Conservation (phyloP, 1,140 invertebrate species). For the Telenomus remus region DNA sequence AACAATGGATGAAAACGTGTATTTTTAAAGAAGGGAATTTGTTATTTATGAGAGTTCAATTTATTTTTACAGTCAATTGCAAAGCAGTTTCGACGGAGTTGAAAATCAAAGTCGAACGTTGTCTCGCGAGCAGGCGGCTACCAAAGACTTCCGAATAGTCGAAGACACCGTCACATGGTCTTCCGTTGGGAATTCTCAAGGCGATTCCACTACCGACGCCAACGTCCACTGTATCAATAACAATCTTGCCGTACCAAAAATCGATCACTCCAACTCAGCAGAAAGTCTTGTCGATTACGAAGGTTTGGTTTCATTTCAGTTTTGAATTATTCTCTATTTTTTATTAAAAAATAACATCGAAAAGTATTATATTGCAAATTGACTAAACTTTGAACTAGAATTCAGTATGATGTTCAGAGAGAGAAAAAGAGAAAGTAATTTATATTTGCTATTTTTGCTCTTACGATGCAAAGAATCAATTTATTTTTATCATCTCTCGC, state of each 20-base stretch:
- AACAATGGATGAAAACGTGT: too few species aligned
- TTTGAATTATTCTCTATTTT: not conserved
- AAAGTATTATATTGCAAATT: too few species aligned
- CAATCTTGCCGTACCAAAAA: constrained; percentile 65
- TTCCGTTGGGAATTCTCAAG: constrained; percentile 66
- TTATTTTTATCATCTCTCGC: constrained; percentile 3
- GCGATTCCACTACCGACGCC: constrained; percentile 60
- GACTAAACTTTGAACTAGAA: too few species aligned
- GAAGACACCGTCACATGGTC: constrained; percentile 71
- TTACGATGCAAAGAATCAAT: not conserved
- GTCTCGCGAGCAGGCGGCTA: constrained; percentile 39
- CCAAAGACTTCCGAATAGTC: constrained; percentile 65
- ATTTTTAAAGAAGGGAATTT: too few species aligned
- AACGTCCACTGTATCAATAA: constrained; percentile 65
- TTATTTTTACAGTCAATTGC: constrained; percentile 61
- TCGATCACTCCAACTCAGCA: constrained; percentile 66
- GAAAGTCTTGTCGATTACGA: constrained; percentile 73
- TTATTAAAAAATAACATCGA: not conserved
- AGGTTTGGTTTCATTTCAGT: constrained; percentile 57
- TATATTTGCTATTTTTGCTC: too few species aligned
- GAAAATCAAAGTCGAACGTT: constrained; percentile 62
- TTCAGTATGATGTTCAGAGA: too few species aligned
- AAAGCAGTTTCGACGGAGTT: constrained; percentile 61
- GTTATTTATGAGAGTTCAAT: not conserved
- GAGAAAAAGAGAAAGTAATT: too few species aligned